Conservation (phyloP, 1,140 invertebrate species). For the Tribolium madens region DNA sequence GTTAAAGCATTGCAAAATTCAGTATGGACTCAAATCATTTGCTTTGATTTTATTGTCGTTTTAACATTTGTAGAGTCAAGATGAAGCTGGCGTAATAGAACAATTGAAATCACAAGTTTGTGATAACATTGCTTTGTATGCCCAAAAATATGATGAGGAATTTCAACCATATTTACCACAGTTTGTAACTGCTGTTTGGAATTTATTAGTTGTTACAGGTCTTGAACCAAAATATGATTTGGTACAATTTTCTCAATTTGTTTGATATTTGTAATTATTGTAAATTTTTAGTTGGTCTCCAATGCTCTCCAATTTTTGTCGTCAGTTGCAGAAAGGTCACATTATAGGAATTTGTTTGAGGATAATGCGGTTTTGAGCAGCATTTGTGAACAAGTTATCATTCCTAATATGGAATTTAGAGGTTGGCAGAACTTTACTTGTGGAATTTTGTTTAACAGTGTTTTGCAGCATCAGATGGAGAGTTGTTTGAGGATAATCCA, state of each 20-base stretch:
- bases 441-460: slow-evolving; percentile 1
- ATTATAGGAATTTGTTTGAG: slow-evolving; percentile 92
- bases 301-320: slow-evolving; percentile 96
- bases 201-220: slow-evolving; percentile 85
- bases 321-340: slow-evolving; percentile 90
- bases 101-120: slow-evolving; percentile 95
- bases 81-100: slow-evolving; percentile 91
- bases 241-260: slow-evolving; percentile 70
- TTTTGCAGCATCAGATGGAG: slow-evolving; percentile 87
- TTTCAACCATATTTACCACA: slow-evolving; percentile 88
- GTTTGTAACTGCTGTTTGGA: slow-evolving; percentile 96
- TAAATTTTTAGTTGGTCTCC: slow-evolving; percentile 84
- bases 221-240: slow-evolving; percentile 91
- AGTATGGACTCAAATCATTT: slow-evolving; percentile 65
- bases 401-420: slow-evolving; percentile 98
- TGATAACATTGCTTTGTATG: slow-evolving; percentile 94
- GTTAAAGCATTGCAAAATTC: slow-evolving; percentile 78
- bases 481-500: slow-evolving; percentile 97
- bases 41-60: slow-evolving; percentile 14
- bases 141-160: slow-evolving; percentile 98
- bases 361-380: slow-evolving; percentile 86
- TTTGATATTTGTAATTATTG: slow-evolving; percentile 28
- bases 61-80: slow-evolving; percentile 74
- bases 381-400: slow-evolving; percentile 98
- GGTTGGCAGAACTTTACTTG: slow-evolving; percentile 66